phyloP scores from a whole-genome alignment of 2,113 vertebrate species.

The Chrysochloris asiatica region DNA sequence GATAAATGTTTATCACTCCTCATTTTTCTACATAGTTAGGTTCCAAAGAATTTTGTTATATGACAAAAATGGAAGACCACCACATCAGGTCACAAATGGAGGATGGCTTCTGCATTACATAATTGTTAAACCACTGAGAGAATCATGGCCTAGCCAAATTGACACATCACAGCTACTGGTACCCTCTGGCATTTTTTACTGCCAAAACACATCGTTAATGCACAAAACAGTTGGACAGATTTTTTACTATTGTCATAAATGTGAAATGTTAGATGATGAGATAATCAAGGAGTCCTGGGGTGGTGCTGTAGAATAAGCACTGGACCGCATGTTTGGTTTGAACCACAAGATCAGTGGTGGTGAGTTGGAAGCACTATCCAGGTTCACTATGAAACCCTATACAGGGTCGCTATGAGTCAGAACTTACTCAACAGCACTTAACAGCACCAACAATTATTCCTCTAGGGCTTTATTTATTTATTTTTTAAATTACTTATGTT shows the following conservation, averaged over 20 bases:
- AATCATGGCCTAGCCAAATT: neutral
- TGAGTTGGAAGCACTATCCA: too few species aligned
- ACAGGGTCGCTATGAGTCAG: too few species aligned
- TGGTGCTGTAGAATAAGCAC: too few species aligned
- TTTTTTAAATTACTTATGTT: slow-evolving; percentile 9
- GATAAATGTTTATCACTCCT: neutral
- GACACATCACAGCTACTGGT: neutral
- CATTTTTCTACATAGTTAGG: neutral
- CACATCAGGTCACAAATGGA: neutral
- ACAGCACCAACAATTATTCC: too few species aligned
- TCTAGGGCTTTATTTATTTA: too few species aligned
- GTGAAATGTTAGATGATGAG: too few species aligned
- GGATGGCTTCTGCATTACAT: neutral
- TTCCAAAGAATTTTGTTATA: neutral
- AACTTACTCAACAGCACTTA: too few species aligned
- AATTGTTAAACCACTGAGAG: neutral
- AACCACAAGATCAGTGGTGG: too few species aligned
- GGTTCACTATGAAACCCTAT: too few species aligned
- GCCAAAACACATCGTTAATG: neutral
- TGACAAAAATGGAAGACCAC: neutral
- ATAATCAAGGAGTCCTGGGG: too few species aligned
- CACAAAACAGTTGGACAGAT: neutral
- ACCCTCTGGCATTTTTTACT: neutral
- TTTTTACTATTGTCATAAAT: neutral
- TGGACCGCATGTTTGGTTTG: too few species aligned